These are phyloP conservation scores for Cercopithecus mona DNA, from an alignment of 2,113 vertebrate species.

Conservation along the genomic window DNA sequence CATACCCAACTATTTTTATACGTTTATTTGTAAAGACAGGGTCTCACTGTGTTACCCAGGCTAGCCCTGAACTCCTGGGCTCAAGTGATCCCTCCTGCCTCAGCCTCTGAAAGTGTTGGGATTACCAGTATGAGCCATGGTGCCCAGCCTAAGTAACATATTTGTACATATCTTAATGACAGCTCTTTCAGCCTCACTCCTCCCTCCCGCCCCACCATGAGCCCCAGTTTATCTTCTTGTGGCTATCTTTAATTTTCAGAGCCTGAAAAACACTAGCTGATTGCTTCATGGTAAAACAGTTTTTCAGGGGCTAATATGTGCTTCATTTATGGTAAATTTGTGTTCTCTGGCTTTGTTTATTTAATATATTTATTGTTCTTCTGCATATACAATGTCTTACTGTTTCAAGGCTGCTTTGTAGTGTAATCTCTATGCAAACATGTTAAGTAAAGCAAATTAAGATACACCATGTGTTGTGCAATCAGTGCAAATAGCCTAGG, in stretches of 20 bases:
- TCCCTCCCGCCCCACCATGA: background rate
- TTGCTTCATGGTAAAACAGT: conserved; percentile 37
- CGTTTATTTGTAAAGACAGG: too few relatives aligned
- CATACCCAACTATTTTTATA: too few relatives aligned
- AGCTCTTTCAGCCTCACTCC: background rate
- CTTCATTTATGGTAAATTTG: conserved; percentile 33
- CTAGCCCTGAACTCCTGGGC: too few relatives aligned
- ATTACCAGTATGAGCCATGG: too few relatives aligned
- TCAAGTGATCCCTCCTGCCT: too few relatives aligned
- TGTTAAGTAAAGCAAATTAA: background rate
- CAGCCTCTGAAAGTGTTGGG: too few relatives aligned
- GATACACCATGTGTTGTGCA: background rate
- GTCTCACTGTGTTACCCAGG: too few relatives aligned
- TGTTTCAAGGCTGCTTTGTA: conserved; percentile 23
- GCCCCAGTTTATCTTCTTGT: background rate
- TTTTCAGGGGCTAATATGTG: conserved; percentile 7
- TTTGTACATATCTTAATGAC: background rate
- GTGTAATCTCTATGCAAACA: background rate
- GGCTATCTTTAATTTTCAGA: background rate
- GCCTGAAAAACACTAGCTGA: conserved; percentile 11
- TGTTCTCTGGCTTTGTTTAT: background rate
- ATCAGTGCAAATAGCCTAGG: background rate
- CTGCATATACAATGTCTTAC: background rate
- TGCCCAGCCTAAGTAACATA: background rate
- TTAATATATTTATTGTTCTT: conserved; percentile 5